These are phyloP conservation scores for Molorchus minor DNA, from an alignment of 2,888 invertebrate species.

Conservation along the genomic window DNA sequence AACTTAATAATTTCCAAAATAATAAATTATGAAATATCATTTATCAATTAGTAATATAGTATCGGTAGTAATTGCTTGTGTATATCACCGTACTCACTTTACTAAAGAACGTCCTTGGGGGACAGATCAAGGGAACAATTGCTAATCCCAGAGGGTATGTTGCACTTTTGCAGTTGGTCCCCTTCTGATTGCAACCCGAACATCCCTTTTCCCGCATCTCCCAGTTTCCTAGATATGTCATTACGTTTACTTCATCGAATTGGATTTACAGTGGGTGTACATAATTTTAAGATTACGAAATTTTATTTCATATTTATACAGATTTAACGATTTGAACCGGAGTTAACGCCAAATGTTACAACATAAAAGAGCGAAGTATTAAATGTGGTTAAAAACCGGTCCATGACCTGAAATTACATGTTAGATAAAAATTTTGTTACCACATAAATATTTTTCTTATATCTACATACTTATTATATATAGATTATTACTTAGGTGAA, in stretches of 20 bases:
- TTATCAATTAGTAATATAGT: too few species aligned
- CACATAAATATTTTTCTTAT: too few species aligned
- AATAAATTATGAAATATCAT: too few species aligned
- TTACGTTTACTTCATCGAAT: not conserved
- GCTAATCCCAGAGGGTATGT: slow-evolving; percentile 40
- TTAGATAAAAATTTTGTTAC: too few species aligned
- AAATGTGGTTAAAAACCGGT: not conserved
- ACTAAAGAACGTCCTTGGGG: slow-evolving; percentile 19
- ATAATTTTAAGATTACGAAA: slow-evolving; percentile 21
- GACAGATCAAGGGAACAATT: slow-evolving; percentile 44
- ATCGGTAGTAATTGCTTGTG: too few species aligned
- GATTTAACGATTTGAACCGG: not conserved
- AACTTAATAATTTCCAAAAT: too few species aligned
- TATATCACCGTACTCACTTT: too few species aligned
- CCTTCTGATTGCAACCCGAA: slow-evolving; percentile 2
- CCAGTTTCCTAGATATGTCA: not conserved
- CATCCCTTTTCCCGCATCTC: not conserved
- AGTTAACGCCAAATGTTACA: not conserved
- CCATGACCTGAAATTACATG: not conserved
- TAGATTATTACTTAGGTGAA: too few species aligned
- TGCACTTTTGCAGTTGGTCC: slow-evolving; percentile 32
- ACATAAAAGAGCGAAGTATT: not conserved
- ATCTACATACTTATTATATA: too few species aligned
- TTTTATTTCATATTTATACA: slow-evolving; percentile 13
- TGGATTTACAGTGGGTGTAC: slow-evolving; percentile 32